phyloP scores from a whole-genome alignment of 2,888 invertebrate genomes.

The Acholoe squamosa region DNA sequence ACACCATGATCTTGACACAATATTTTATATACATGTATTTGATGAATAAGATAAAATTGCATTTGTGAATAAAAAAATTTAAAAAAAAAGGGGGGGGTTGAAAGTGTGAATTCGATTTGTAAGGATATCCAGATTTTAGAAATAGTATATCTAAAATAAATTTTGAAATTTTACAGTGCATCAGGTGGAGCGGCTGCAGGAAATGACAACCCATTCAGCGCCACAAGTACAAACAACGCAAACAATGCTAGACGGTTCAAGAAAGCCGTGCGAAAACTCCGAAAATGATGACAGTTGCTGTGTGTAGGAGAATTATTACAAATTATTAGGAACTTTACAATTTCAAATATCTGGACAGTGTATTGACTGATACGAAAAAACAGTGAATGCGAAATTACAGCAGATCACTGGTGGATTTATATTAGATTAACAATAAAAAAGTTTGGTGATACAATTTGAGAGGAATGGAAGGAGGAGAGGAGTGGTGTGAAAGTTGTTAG shows the following conservation, averaged over 20 bases:
- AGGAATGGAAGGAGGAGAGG: neutral
- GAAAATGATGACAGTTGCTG: constrained; percentile 49
- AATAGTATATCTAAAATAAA: too few species aligned
- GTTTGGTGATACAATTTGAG: neutral
- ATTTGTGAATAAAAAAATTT: too few species aligned
- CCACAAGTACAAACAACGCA: neutral
- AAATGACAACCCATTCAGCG: constrained; percentile 14
- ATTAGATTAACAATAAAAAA: neutral
- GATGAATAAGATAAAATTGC: too few species aligned
- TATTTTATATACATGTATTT: too few species aligned
- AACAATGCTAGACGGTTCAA: constrained; percentile 50
- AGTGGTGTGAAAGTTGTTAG: neutral
- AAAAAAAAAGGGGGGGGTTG: too few species aligned
- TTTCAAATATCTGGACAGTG: neutral
- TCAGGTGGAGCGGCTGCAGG: constrained; percentile 1
- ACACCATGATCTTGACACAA: too few species aligned
- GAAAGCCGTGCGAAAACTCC: constrained; percentile 31
- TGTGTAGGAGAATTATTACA: constrained; percentile 39
- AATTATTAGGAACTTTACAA: constrained; percentile 25
- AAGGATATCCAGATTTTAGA: too few species aligned
- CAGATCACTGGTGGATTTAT: too few species aligned
- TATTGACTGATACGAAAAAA: neutral
- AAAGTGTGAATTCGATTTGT: too few species aligned
- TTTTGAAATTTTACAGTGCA: too few species aligned
- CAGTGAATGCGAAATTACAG: neutral